Evolutionary conservation across 2,797 vertebrate species (phyloP).

Genomic region (Amblyraja radiata): DNA sequence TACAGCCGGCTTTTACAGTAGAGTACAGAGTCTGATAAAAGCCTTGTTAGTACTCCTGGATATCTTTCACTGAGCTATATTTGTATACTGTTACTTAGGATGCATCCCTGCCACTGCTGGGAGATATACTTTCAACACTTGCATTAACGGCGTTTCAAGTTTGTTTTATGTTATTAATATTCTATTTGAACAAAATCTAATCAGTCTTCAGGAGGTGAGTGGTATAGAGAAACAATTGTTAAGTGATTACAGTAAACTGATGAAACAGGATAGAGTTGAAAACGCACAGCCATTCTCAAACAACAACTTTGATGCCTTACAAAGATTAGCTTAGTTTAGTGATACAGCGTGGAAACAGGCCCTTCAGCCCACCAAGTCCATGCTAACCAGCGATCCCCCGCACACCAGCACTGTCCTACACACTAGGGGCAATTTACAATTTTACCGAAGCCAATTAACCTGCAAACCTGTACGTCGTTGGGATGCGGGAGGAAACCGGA

Average conservation of each 20-base stretch:
- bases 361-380: no score
- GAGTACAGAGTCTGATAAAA: constrained; percentile 36
- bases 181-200: constrained; percentile 17
- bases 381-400: no score
- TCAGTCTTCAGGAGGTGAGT: neutral
- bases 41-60: neutral
- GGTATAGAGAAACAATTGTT: neutral
- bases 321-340: no score
- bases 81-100: constrained; percentile 19
- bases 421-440: no score
- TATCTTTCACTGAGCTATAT: constrained; percentile 6
- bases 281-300: neutral
- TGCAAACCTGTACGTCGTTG: no score
- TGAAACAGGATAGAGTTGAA: neutral
- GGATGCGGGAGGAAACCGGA: no score
- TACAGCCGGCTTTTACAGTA: constrained; percentile 25
- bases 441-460: no score
- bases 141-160: neutral
- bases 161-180: neutral
- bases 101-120: neutral
- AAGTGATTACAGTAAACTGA: neutral
- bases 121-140: neutral
- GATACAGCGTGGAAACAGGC: no score
- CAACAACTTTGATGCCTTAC: neutral
- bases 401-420: no score